phyloP scores from a whole-genome alignment of 2,888 invertebrate species.

The Melanchra persicariae region DNA sequence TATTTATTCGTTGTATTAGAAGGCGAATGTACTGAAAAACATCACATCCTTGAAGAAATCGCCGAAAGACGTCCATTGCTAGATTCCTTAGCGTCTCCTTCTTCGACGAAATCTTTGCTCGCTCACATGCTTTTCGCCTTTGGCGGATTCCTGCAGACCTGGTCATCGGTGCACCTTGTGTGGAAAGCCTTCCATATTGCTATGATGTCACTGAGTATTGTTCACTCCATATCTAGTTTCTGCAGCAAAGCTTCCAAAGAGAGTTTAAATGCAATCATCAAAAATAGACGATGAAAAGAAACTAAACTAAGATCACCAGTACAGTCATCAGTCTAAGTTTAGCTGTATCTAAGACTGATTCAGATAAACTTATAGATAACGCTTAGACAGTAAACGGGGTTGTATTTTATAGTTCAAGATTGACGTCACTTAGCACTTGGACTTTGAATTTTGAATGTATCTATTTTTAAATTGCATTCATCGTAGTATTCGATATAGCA shows the following conservation, averaged over 20 bases:
- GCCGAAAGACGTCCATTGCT: too few relatives aligned
- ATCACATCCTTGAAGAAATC: too few relatives aligned
- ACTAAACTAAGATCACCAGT: constrained; percentile 3
- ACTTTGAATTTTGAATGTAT: constrained; percentile 18
- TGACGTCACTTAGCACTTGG: constrained; percentile 23
- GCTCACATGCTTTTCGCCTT: too few relatives aligned
- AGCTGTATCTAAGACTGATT: constrained; percentile 37
- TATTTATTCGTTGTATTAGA: background rate
- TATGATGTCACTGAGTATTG: too few relatives aligned
- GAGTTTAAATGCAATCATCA: background rate
- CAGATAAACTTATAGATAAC: constrained; percentile 18
- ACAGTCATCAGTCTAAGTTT: constrained; percentile 22
- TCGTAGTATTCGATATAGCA: constrained; percentile 15
- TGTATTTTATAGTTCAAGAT: constrained; percentile 19
- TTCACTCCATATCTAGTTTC: background rate
- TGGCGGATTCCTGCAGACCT: too few relatives aligned
- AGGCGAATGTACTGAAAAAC: background rate
- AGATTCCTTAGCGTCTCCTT: too few relatives aligned
- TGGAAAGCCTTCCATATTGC: too few relatives aligned
- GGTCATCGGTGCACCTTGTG: too few relatives aligned
- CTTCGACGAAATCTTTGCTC: too few relatives aligned
- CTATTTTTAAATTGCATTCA: constrained; percentile 32
- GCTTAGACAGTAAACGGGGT: constrained; percentile 4
- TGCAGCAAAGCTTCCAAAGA: background rate
- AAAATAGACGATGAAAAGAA: constrained; percentile 18